These are phyloP conservation scores for Antheraea mylitta DNA, from an alignment of 1,140 invertebrate species.

Conservation along the genomic window DNA sequence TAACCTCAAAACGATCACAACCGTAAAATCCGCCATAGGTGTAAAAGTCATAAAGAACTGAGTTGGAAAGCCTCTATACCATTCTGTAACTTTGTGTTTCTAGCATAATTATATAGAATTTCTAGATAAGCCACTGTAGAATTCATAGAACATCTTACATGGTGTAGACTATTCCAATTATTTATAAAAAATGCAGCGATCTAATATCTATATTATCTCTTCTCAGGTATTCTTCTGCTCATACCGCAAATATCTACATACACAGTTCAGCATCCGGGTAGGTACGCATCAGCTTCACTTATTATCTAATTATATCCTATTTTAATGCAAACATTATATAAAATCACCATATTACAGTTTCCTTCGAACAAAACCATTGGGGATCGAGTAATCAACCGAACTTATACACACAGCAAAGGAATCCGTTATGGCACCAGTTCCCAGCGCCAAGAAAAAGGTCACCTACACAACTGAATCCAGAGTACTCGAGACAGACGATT, in stretches of 20 bases:
- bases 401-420: slow-evolving; percentile 45
- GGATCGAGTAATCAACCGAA: slow-evolving; percentile 44
- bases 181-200: not conserved
- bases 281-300: slow-evolving; percentile 69
- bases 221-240: slow-evolving; percentile 52
- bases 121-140: no score
- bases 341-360: slow-evolving; percentile 17
- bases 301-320: slow-evolving; percentile 16
- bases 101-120: no score
- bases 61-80: no score
- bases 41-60: no score
- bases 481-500: not conserved
- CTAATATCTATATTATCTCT: slow-evolving; percentile 16
- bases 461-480: slow-evolving; percentile 28
- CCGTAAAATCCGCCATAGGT: no score
- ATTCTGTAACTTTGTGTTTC: no score
- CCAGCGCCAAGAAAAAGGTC: slow-evolving; percentile 61
- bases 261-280: slow-evolving; percentile 64
- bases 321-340: not conserved
- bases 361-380: slow-evolving; percentile 15
- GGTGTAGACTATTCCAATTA: no score
- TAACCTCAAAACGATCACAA: no score
- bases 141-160: no score
- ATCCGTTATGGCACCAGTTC: slow-evolving; percentile 63
- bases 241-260: slow-evolving; percentile 41